phyloP scores from a whole-genome alignment of 1,140 invertebrate genomes.

The Schlechtendalia chinensis region DNA sequence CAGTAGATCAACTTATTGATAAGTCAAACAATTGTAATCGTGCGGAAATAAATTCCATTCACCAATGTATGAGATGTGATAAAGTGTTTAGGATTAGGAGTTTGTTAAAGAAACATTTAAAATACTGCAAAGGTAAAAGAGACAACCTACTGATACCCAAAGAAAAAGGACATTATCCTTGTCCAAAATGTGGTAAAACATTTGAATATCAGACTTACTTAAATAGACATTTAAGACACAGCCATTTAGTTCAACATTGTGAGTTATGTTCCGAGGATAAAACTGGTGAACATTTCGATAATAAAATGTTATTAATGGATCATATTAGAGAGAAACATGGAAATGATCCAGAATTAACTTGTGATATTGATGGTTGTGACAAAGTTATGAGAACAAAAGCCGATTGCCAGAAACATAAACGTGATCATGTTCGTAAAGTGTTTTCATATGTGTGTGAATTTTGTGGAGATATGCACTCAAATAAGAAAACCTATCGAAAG shows the following conservation, averaged over 20 bases:
- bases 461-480: slow-evolving; percentile 63
- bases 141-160: slow-evolving; percentile 44
- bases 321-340: slow-evolving; percentile 63
- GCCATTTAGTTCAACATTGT: slow-evolving; percentile 49
- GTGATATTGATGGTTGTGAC: slow-evolving; percentile 58
- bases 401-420: slow-evolving; percentile 60
- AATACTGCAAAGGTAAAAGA: slow-evolving; percentile 53
- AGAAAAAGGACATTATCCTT: slow-evolving; percentile 51
- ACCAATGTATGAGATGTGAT: slow-evolving; percentile 53
- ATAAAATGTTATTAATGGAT: slow-evolving; percentile 63
- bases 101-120: slow-evolving; percentile 53
- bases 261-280: slow-evolving; percentile 58
- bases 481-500: slow-evolving; percentile 64
- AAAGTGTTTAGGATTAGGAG: slow-evolving; percentile 53
- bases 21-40: slow-evolving; percentile 34
- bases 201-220: slow-evolving; percentile 50
- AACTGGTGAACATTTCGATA: slow-evolving; percentile 59
- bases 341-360: slow-evolving; percentile 60
- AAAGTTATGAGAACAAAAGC: slow-evolving; percentile 62
- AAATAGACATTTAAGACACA: slow-evolving; percentile 51
- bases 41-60: slow-evolving; percentile 23
- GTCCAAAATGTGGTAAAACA: slow-evolving; percentile 52
- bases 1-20: slow-evolving; percentile 48
- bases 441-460: slow-evolving; percentile 63
- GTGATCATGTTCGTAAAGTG: slow-evolving; percentile 59